Base-by-base conservation (phyloP, 2,888 invertebrate genomes). In the Biston betularia region DNA sequence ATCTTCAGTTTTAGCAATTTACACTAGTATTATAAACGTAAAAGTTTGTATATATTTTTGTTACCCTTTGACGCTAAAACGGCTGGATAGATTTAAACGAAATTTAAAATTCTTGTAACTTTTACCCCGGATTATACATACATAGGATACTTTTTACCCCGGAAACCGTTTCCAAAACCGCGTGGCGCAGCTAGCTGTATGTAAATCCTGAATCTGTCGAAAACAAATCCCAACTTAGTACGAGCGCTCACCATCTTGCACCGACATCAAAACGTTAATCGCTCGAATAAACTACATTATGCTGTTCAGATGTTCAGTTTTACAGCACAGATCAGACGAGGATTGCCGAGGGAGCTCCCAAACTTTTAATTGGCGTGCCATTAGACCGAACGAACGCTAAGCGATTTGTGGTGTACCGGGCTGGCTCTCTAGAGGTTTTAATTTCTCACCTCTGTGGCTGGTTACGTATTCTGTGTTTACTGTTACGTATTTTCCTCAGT, bases 311-410 rank as follows among this genome's bases (percentile, higher is more conserved):
- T 89, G 90, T 85, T 91, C 89, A 88, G 90, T 90, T 92, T 92
- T 91, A 92, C 92, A 90, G 89, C 90, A 85, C 75, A 80, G 89
- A 88, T 89, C 75, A 75, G 71, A 68, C 59, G 71, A 90, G 89
- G 88, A 89, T 82, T 88, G 84, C 75, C 84, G 77, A 72, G 92
- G 91, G 89, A 88, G 82, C 81, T 59, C 78, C 83, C 85, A 88
- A 94, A 94, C 92, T 94, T 94, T 94, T 94, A 94, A 94, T 94
- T 94, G 94, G 90, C 87, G 88, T 91, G 93, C 92, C 93, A 94
- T 94, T 94, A 94, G 90, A 86, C 84, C 87, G 89, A 89, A 90
- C 86, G 90, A 88, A 87, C 89, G 89, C 91, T 93, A 93, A 93
- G 92, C 93, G 93, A 91, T 93, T 93, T 93, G 93, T 92, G 93